Conservation (phyloP, 2,113 vertebrate species). For the Catharus minimus region DNA sequence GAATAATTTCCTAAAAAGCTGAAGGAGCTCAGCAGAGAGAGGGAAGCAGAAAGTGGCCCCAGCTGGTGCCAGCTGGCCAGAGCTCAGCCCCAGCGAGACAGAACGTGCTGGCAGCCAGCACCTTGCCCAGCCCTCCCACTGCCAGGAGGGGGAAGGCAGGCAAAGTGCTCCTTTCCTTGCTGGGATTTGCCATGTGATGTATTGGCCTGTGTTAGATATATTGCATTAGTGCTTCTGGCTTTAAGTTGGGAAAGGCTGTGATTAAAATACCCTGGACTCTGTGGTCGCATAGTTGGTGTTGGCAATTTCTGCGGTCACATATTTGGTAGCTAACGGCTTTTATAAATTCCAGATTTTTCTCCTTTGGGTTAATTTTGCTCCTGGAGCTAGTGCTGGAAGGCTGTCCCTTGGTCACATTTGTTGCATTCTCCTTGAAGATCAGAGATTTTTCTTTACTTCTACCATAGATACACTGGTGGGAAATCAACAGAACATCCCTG, state of each 20-base stretch:
- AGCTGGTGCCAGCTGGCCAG: background rate
- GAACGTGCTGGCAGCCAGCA: background rate
- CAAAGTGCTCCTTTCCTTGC: background rate
- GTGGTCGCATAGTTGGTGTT: constrained; percentile 29
- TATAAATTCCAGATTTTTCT: constrained; percentile 55
- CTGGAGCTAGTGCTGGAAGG: background rate
- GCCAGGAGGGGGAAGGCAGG: background rate
- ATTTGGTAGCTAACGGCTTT: constrained; percentile 58
- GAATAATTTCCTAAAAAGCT: constrained; percentile 46
- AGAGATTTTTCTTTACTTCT: background rate
- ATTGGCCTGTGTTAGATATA: background rate
- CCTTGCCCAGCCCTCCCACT: background rate
- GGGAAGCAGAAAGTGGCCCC: background rate
- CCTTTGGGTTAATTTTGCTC: background rate
- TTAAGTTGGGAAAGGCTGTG: constrained; percentile 5
- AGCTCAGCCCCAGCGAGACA: background rate
- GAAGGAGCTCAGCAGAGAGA: background rate
- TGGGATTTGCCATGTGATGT: background rate
- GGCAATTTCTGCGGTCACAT: constrained; percentile 50
- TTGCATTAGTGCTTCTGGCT: constrained; percentile 37
- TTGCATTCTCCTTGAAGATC: background rate
- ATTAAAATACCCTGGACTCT: constrained; percentile 19
- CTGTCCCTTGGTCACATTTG: background rate
- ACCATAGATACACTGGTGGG: background rate
- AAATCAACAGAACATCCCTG: background rate